Conservation (phyloP, 2,797 vertebrate species). For the Loris lydekkerianus region DNA sequence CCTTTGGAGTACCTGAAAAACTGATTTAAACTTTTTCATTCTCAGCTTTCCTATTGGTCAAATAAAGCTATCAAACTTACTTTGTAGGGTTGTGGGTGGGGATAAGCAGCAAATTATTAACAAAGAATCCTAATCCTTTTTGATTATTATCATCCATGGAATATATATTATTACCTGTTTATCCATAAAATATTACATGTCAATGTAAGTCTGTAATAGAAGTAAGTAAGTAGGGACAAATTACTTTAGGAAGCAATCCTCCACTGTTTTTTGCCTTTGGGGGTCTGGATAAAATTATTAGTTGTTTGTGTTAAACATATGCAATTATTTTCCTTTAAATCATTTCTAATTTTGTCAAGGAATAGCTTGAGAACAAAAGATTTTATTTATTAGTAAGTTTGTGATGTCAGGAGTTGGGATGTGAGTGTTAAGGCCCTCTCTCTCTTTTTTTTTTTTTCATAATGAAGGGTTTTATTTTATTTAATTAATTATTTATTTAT, state of each 20-base stretch:
- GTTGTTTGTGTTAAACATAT: neutral
- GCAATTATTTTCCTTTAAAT: slow-evolving; percentile 50
- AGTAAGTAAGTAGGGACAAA: neutral
- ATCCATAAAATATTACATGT: neutral
- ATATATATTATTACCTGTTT: neutral
- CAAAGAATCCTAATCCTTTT: slow-evolving; percentile 58
- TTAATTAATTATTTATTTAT: no score
- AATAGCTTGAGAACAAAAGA: neutral
- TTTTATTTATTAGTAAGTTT: neutral
- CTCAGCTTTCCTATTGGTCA: neutral
- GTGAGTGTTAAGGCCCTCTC: neutral
- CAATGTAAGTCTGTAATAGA: neutral
- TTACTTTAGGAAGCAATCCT: slow-evolving; percentile 17
- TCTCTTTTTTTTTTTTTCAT: no score
- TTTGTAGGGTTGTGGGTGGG: neutral
- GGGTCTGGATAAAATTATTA: neutral
- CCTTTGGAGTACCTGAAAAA: slow-evolving; percentile 23
- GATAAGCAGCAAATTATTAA: slow-evolving; percentile 40
- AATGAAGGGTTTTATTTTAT: no score
- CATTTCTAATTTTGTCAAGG: neutral
- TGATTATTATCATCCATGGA: neutral
- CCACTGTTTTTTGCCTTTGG: neutral
- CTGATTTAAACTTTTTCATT: neutral
- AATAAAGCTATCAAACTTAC: neutral
- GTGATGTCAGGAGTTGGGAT: neutral